Conservation (phyloP, 2,113 vertebrate species). For the Dicrurus megarhynchus region DNA sequence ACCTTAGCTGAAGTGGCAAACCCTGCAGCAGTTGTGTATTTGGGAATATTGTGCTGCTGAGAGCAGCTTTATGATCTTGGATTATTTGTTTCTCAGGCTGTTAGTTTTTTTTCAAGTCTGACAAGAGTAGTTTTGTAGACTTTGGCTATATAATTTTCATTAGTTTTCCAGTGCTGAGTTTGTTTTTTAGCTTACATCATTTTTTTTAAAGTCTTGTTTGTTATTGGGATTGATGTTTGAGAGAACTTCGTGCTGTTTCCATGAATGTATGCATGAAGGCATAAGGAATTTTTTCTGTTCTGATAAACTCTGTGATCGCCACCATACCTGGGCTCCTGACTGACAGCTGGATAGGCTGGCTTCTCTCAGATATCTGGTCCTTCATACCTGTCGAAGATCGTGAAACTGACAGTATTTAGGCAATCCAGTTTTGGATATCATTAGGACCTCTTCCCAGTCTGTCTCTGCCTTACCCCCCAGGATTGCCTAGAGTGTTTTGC, state of each 20-base stretch:
- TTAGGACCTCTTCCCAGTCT: background rate
- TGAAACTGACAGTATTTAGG: background rate
- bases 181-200: background rate
- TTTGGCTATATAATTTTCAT: conserved; percentile 8
- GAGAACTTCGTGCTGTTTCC: background rate
- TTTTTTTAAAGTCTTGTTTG: background rate
- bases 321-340: background rate
- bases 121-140: conserved; percentile 1
- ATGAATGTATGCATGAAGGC: background rate
- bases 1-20: background rate
- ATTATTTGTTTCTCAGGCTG: background rate
- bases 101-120: background rate
- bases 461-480: background rate
- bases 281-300: background rate
- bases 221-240: conserved; percentile 5
- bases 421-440: background rate
- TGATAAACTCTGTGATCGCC: background rate
- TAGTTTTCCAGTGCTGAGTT: background rate
- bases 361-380: background rate
- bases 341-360: background rate
- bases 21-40: background rate
- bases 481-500: background rate
- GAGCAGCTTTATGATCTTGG: background rate
- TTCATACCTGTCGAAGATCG: background rate
- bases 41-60: background rate